phyloP scores from a whole-genome alignment of 2,888 invertebrate genomes.

The Catocala nupta region DNA sequence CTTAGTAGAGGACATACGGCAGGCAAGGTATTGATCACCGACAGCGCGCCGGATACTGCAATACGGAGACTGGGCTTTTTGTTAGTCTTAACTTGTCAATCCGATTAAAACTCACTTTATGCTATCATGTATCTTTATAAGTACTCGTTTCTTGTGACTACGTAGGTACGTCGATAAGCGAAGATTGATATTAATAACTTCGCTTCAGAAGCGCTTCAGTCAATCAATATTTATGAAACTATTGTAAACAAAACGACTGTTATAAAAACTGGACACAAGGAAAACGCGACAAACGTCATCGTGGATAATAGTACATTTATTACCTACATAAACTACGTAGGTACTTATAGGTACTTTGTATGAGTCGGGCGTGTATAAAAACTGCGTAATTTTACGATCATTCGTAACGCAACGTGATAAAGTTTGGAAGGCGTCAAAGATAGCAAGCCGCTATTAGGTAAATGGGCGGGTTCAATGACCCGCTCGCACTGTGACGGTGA shows the following conservation, averaged over 20 bases:
- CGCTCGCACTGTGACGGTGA: slow-evolving; percentile 47
- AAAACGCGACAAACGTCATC: slow-evolving; percentile 26
- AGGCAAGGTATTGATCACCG: too few relatives aligned
- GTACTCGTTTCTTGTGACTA: too few relatives aligned
- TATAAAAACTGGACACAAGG: slow-evolving; percentile 13
- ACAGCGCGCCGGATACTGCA: too few relatives aligned
- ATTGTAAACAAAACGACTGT: not conserved
- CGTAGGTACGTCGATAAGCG: too few relatives aligned
- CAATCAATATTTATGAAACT: not conserved
- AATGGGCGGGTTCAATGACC: slow-evolving; percentile 53
- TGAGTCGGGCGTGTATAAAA: slow-evolving; percentile 10
- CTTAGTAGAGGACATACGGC: too few relatives aligned
- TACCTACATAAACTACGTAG: slow-evolving; percentile 3
- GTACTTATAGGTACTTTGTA: slow-evolving; percentile 3
- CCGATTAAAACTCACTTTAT: too few relatives aligned
- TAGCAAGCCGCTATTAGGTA: slow-evolving; percentile 48
- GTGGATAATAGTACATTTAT: not conserved
- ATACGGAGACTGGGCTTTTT: too few relatives aligned
- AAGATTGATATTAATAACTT: too few relatives aligned
- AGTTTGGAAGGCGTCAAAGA: slow-evolving; percentile 39
- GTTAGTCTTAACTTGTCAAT: too few relatives aligned
- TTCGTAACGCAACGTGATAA: slow-evolving; percentile 26
- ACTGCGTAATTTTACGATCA: slow-evolving; percentile 21
- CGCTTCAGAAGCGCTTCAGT: too few relatives aligned
- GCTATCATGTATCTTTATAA: too few relatives aligned